Evolutionary conservation across 2,888 invertebrate species (phyloP), one percentile per base, ranked within the genome.

Genomic region (Lepidochitona cinerea): DNA sequence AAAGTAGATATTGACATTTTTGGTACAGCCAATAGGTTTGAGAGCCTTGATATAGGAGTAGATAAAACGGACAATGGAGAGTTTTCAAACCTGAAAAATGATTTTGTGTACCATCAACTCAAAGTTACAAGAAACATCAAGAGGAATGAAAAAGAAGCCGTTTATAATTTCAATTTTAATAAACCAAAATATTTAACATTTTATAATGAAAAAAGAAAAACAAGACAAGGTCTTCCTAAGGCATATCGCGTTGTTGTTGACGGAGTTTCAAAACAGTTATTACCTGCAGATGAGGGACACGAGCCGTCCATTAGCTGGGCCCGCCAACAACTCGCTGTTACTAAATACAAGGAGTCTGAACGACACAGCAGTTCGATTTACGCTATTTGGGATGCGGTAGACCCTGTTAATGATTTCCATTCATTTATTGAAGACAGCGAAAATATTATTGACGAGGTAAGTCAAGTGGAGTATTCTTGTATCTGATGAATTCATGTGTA

Each of bases 1-100:
- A 86, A 87, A 70, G 85, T 84, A 14, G 84, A 84, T 73, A 66
- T 86, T 12, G 85, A 86, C 70, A 79, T 88, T 12, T 78, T 79
- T 37, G 88, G 87, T 33, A 80, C 79, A 0, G 71, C 76, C 53
- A 89, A 89, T 74, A 75, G 88, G 35, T 86, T 85, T 68, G 84
- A 85, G 71, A 86, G 85, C 0, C 70, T 86, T 36, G 83, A 87
- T 73, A 84, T 87, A n/a, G 66, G 72, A 1, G 78, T 82, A 0
- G 72, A 76, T 7, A 83, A 83, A n/a, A 59, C 35, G 37, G 18
- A 35, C 29, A 37, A 71, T 26, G 32, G 9, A 14, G 59, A 59
- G 4, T 59, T 18, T 18, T 7, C 59, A 4, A 36, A 35, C 14
- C n/a, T 33, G 23, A 35, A 35, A 37, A 26, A 35, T 35, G 66